Evolutionary conservation across 2,113 vertebrate species (phyloP).

Genomic region (Megaleporinus macrocephalus): DNA sequence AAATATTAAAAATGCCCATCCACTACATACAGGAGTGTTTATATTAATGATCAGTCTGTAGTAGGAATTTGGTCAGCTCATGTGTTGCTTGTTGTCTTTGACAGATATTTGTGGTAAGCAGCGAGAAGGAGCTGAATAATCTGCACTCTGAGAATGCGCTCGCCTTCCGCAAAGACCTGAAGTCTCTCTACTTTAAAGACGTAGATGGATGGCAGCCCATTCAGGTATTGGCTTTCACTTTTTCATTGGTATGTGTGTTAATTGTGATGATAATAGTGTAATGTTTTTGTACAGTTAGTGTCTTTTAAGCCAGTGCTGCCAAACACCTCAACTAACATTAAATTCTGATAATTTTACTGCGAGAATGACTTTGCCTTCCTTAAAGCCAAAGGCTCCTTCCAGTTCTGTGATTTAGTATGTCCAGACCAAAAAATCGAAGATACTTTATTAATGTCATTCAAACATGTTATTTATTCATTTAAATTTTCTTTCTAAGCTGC

Average conservation of each 20-base stretch:
- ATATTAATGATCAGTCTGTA: neutral
- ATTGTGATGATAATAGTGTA: neutral
- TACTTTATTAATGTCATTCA: neutral
- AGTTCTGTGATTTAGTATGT: neutral
- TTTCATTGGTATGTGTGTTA: no score
- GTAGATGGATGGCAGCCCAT: slow-evolving; percentile 91
- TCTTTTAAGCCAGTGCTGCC: neutral
- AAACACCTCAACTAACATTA: no score
- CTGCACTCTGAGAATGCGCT: slow-evolving; percentile 87
- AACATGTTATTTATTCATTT: neutral
- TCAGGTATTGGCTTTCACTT: slow-evolving; percentile 78
- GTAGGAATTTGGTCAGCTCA: neutral
- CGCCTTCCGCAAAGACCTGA: slow-evolving; percentile 93
- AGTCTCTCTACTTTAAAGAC: slow-evolving; percentile 94
- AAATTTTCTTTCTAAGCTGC: slow-evolving; percentile 75
- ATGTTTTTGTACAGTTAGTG: neutral
- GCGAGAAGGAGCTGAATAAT: slow-evolving; percentile 87
- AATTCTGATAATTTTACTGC: no score
- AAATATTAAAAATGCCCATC: no score
- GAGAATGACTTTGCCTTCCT: neutral
- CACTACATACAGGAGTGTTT: no score
- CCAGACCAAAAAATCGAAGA: neutral
- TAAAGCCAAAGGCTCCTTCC: neutral
- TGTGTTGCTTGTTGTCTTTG: slow-evolving; percentile 1
- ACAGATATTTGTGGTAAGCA: slow-evolving; percentile 95